Conservation (phyloP, 2,113 vertebrate species). For the Chionomys nivalis region DNA sequence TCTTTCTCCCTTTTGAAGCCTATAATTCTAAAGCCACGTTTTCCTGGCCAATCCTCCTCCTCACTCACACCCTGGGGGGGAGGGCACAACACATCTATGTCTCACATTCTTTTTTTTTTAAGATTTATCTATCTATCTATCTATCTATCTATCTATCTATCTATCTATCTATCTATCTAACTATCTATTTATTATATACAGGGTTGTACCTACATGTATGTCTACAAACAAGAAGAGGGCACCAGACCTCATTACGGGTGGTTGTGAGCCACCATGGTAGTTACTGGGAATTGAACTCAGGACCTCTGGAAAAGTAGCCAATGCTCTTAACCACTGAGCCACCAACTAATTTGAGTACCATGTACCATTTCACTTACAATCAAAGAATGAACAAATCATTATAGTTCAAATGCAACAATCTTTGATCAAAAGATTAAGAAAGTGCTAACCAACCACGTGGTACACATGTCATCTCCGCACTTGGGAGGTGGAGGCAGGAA, state of each 20-base stretch:
- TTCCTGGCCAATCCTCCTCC: background rate
- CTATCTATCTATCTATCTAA: no score
- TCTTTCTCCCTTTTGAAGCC: background rate
- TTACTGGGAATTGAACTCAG: no score
- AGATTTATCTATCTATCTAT: no score
- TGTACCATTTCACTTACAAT: background rate
- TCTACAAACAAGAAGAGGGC: no score
- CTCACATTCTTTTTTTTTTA: background rate
- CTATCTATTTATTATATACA: no score
- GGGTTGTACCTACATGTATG: no score
- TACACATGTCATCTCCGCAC: background rate
- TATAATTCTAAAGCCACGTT: background rate
- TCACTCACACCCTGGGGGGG: background rate
- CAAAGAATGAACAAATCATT: conserved; percentile 26
- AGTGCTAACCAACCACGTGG: background rate
- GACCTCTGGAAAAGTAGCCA: no score
- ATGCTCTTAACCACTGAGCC: no score
- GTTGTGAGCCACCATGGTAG: no score
- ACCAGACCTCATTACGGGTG: no score
- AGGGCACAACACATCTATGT: background rate
- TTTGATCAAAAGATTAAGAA: conserved; percentile 22
- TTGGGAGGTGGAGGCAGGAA: background rate
- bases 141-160: no score
- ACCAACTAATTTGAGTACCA: background rate
- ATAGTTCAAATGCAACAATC: background rate